Evolutionary conservation across 2,113 vertebrate species (phyloP).

Genomic region (Chaenocephalus aceratus): DNA sequence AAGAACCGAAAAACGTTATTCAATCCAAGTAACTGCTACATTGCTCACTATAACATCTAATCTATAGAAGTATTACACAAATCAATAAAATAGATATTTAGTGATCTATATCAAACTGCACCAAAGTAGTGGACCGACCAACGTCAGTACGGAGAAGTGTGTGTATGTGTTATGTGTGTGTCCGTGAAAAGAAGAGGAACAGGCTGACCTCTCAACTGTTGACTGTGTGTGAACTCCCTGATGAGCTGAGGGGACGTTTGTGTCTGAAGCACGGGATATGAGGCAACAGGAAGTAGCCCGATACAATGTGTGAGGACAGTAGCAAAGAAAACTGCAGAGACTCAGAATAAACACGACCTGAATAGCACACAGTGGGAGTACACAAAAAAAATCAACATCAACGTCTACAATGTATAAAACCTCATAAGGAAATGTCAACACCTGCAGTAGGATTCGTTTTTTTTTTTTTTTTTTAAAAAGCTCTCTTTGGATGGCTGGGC

Average conservation of each 20-base stretch:
- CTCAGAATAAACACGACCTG: slow-evolving; percentile 50
- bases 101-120: no score
- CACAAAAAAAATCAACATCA: slow-evolving; percentile 27
- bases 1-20: background rate
- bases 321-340: slow-evolving; percentile 37
- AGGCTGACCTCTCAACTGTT: slow-evolving; percentile 63
- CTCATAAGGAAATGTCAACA: slow-evolving; percentile 40
- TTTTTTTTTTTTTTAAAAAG: background rate
- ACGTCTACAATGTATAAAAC: slow-evolving; percentile 16
- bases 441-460: slow-evolving; percentile 25
- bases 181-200: slow-evolving; percentile 38
- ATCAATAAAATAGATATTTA: background rate
- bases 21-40: background rate
- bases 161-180: slow-evolving; percentile 8
- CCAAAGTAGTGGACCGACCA: no score
- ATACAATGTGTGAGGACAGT: slow-evolving; percentile 69
- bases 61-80: background rate
- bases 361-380: slow-evolving; percentile 51
- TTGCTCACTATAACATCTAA: background rate
- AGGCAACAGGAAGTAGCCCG: slow-evolving; percentile 73
- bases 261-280: slow-evolving; percentile 69
- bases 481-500: slow-evolving; percentile 18
- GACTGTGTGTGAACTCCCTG: slow-evolving; percentile 64
- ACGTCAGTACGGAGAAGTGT: background rate
- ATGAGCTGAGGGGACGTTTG: slow-evolving; percentile 62